Evolutionary conservation across 2,888 invertebrate species (phyloP).

Genomic region (Beris chalybata): DNA sequence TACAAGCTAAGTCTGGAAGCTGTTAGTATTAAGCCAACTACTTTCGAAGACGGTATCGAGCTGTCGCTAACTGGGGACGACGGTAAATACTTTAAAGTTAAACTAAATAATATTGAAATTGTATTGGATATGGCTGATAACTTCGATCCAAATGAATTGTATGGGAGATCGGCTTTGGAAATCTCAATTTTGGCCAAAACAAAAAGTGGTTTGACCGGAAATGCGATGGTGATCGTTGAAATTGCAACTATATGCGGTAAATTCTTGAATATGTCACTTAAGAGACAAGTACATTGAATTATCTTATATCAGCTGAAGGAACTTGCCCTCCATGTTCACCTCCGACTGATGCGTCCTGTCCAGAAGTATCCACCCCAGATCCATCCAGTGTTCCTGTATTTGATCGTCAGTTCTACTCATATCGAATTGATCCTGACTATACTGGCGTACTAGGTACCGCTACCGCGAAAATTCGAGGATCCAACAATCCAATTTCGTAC

Average conservation of each 20-base stretch:
- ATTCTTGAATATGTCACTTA: background rate
- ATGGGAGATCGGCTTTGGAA: slow-evolving; percentile 6
- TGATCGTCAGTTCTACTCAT: slow-evolving; percentile 34
- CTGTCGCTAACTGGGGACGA: slow-evolving; percentile 3
- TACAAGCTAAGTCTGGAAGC: slow-evolving; percentile 11
- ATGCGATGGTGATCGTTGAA: slow-evolving; percentile 3
- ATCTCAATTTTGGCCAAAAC: slow-evolving; percentile 10
- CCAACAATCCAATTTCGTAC: slow-evolving; percentile 38
- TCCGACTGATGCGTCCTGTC: slow-evolving; percentile 25
- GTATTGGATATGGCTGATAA: slow-evolving; percentile 5
- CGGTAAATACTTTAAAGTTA: slow-evolving; percentile 12
- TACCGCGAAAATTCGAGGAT: slow-evolving; percentile 36
- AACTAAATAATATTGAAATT: background rate
- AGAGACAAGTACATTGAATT: too few relatives aligned
- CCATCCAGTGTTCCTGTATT: slow-evolving; percentile 35
- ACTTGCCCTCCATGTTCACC: slow-evolving; percentile 19
- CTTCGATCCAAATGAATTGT: slow-evolving; percentile 12
- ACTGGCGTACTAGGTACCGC: slow-evolving; percentile 41
- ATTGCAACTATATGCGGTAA: slow-evolving; percentile 16
- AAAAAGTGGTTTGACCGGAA: background rate
- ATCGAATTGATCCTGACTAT: slow-evolving; percentile 38
- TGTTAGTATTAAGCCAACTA: background rate
- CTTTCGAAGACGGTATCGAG: slow-evolving; percentile 5
- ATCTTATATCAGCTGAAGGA: slow-evolving; percentile 1
- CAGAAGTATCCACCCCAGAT: slow-evolving; percentile 20